Evolutionary conservation across 2,113 vertebrate genomes (phyloP).

Genomic region (Grantiella picta): DNA sequence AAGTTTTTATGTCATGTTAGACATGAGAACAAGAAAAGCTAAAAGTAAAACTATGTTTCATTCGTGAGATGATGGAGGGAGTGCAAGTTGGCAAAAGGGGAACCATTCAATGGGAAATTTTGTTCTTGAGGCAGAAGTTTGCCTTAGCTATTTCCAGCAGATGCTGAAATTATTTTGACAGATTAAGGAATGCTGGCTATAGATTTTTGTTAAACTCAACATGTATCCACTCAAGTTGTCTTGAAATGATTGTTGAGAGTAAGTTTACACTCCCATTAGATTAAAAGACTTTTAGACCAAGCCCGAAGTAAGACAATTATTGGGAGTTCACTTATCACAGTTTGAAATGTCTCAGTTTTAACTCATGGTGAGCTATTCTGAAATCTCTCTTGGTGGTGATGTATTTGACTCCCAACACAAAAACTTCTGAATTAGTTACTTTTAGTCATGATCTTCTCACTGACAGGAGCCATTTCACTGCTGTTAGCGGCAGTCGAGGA

Average conservation of each 20-base stretch:
- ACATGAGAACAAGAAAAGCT: background rate
- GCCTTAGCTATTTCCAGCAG: background rate
- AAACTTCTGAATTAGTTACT: background rate
- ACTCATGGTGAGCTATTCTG: background rate
- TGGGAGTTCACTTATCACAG: constrained; percentile 13
- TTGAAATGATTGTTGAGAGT: background rate
- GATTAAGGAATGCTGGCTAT: background rate
- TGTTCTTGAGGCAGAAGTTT: background rate
- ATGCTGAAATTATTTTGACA: constrained; percentile 10
- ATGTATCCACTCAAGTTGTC: background rate
- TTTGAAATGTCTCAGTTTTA: background rate
- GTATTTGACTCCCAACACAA: background rate
- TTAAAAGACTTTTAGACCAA: background rate
- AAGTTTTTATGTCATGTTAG: background rate
- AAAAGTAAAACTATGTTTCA: background rate
- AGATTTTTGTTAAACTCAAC: background rate
- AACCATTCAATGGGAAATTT: background rate
- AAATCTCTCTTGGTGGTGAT: background rate
- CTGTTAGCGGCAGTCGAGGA: background rate
- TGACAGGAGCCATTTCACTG: background rate
- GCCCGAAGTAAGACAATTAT: background rate
- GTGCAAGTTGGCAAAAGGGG: background rate
- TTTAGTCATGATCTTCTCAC: background rate
- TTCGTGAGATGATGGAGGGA: background rate
- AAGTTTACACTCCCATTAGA: background rate